phyloP scores from a whole-genome alignment of 2,888 invertebrate genomes.

The Tupiocoris notatus region DNA sequence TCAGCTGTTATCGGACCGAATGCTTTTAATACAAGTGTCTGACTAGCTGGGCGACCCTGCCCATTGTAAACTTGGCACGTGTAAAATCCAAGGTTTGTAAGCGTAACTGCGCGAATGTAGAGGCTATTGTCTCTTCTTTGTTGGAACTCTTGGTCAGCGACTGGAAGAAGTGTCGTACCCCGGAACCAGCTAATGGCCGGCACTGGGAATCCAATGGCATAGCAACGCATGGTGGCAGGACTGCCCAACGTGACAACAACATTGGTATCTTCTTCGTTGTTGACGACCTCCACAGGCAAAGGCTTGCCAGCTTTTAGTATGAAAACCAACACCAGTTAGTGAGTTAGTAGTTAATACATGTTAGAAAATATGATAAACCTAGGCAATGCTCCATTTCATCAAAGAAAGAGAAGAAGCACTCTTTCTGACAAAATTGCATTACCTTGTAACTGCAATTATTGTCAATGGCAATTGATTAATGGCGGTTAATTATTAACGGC shows the following conservation, averaged over 20 bases:
- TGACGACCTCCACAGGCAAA: slow-evolving; percentile 51
- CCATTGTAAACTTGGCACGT: slow-evolving; percentile 89
- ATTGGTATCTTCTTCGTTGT: slow-evolving; percentile 57
- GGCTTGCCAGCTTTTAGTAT: slow-evolving; percentile 23
- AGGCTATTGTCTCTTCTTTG: slow-evolving; percentile 72
- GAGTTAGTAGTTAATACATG: slow-evolving; percentile 10
- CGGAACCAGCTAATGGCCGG: slow-evolving; percentile 85
- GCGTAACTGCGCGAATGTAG: slow-evolving; percentile 67
- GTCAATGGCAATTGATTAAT: too few relatives aligned
- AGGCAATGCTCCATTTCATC: too few relatives aligned
- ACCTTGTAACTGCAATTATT: too few relatives aligned
- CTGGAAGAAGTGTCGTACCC: slow-evolving; percentile 71
- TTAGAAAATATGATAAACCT: slow-evolving; percentile 25
- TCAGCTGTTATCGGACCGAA: slow-evolving; percentile 66
- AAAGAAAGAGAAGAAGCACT: too few relatives aligned
- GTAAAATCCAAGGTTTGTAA: slow-evolving; percentile 78
- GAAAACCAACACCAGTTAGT: slow-evolving; percentile 27
- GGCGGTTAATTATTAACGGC: too few relatives aligned
- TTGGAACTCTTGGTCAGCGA: slow-evolving; percentile 67
- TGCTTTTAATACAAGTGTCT: slow-evolving; percentile 71
- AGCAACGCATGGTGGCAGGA: slow-evolving; percentile 72
- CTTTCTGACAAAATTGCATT: too few relatives aligned
- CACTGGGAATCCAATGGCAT: slow-evolving; percentile 76
- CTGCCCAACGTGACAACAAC: slow-evolving; percentile 70
- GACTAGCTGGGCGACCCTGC: slow-evolving; percentile 70